Conservation (phyloP, 2,888 invertebrate species). For the Seira musarum region DNA sequence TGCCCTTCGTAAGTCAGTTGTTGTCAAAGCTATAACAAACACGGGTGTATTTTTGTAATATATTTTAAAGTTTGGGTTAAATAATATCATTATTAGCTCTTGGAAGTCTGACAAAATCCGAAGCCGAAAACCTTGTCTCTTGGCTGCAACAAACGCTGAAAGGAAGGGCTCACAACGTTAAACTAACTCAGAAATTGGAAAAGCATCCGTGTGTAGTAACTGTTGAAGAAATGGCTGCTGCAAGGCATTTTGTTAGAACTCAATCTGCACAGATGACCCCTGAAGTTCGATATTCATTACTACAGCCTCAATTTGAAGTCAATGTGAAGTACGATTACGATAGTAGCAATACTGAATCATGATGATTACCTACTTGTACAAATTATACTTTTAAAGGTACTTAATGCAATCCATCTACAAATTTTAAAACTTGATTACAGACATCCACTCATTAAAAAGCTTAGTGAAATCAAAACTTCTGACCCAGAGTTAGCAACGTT, state of each 20-base stretch:
- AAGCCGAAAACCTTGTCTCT: constrained; percentile 84
- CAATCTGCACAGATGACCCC: constrained; percentile 87
- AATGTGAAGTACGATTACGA: constrained; percentile 85
- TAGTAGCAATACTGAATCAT: background rate
- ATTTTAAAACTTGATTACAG: constrained; percentile 73
- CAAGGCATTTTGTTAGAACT: constrained; percentile 93
- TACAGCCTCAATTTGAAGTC: constrained; percentile 94
- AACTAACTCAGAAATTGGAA: constrained; percentile 87
- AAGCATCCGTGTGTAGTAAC: constrained; percentile 95
- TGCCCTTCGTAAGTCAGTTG: constrained; percentile 76
- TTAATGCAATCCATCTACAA: background rate
- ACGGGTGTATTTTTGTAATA: too few species aligned
- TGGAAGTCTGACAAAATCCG: constrained; percentile 81
- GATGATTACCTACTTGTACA: background rate
- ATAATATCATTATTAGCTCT: constrained; percentile 77
- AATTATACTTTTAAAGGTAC: background rate
- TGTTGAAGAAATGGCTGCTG: constrained; percentile 97
- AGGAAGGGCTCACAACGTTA: constrained; percentile 87
- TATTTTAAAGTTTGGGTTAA: background rate
- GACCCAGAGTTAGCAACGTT: constrained; percentile 88
- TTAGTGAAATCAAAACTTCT: constrained; percentile 81
- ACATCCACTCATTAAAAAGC: constrained; percentile 91
- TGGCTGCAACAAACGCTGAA: constrained; percentile 85
- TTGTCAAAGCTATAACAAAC: too few species aligned
- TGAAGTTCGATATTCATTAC: constrained; percentile 86